phyloP scores from a whole-genome alignment of 2,888 invertebrate species.

The Lithophane ornitopus region DNA sequence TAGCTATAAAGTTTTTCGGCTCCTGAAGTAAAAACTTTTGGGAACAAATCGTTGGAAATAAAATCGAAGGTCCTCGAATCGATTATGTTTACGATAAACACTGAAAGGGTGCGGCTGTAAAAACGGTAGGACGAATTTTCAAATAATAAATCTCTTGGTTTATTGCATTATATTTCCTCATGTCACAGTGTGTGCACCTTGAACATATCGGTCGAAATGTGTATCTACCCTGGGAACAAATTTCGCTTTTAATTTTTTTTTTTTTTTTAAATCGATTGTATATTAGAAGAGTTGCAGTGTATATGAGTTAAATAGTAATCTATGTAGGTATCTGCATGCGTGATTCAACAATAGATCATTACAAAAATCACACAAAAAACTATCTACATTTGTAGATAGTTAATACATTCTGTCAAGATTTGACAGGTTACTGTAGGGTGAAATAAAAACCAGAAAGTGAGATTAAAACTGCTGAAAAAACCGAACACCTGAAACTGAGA shows the following conservation, averaged over 20 bases:
- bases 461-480: neutral
- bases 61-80: slow-evolving; percentile 73
- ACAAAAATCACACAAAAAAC: too few relatives aligned
- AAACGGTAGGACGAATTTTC: slow-evolving; percentile 84
- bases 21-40: slow-evolving; percentile 71
- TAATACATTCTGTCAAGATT: neutral
- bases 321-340: neutral
- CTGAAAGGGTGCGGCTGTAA: slow-evolving; percentile 78
- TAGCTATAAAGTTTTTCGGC: slow-evolving; percentile 77
- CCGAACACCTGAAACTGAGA: too few relatives aligned
- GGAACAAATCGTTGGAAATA: slow-evolving; percentile 76
- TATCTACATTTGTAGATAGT: too few relatives aligned
- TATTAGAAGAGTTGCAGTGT: neutral
- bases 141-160: slow-evolving; percentile 67
- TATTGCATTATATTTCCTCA: slow-evolving; percentile 56
- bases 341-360: neutral
- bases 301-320: neutral
- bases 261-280: neutral
- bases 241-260: neutral
- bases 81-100: slow-evolving; percentile 79
- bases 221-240: neutral
- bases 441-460: neutral
- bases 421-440: neutral
- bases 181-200: slow-evolving; percentile 44
- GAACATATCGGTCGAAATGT: neutral